Conservation (phyloP, 1,140 invertebrate species). For the Mizuhopecten yessoensis region DNA sequence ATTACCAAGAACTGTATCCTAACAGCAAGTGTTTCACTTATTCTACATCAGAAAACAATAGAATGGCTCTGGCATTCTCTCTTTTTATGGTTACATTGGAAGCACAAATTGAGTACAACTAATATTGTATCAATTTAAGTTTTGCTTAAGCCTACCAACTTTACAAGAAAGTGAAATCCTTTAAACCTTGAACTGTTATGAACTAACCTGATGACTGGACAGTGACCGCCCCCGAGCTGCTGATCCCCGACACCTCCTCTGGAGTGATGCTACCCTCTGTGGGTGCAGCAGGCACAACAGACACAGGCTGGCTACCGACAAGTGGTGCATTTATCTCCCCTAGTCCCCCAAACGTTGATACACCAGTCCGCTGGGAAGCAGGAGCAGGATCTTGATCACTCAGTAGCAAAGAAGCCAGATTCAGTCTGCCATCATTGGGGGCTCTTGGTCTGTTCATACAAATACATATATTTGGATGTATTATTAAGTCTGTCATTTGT, state of each 20-base stretch:
- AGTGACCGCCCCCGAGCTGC: constrained; percentile 74
- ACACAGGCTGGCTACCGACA: not conserved
- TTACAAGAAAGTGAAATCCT: no score
- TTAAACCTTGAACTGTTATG: not conserved
- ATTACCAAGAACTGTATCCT: no score
- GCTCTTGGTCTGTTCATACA: not conserved
- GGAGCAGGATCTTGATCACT: constrained; percentile 58
- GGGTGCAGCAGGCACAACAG: not conserved
- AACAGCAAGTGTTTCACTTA: no score
- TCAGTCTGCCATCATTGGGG: constrained; percentile 11
- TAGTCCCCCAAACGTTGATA: not conserved
- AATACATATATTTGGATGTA: not conserved
- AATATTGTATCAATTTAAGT: no score
- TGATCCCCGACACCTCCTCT: constrained; percentile 74
- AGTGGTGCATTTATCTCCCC: not conserved
- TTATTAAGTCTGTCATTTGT: no score
- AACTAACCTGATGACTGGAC: constrained; percentile 71
- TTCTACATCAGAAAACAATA: no score
- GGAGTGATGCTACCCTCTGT: constrained; percentile 67
- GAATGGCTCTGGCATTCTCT: not conserved
- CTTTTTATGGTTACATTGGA: not conserved
- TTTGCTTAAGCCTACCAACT: no score
- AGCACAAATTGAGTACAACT: no score
- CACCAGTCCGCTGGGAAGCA: constrained; percentile 41
- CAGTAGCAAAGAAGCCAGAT: constrained; percentile 68